These are phyloP conservation scores for Anneissia japonica DNA, from an alignment of 35 echinoderm and acorn worm genomes.

Conservation along the genomic window DNA sequence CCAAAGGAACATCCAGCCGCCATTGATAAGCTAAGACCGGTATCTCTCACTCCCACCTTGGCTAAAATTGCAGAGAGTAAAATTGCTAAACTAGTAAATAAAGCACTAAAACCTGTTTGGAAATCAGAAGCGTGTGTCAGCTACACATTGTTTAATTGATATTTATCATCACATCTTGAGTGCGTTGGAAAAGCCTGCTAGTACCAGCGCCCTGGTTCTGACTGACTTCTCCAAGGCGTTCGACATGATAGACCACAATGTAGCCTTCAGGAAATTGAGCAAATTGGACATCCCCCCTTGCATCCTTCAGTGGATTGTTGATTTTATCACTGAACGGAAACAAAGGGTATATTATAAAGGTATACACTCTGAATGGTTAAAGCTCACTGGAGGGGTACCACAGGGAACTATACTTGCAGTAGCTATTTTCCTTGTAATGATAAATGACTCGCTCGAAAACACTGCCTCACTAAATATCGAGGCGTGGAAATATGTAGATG, in stretches of 20 bases:
- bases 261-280: slow-evolving; percentile 6
- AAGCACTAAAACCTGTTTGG: slow-evolving; percentile 15
- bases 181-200: background rate
- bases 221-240: slow-evolving; percentile 29
- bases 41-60: slow-evolving; percentile 9
- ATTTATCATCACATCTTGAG: background rate
- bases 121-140: slow-evolving; percentile 5
- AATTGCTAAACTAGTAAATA: background rate
- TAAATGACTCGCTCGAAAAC: no score
- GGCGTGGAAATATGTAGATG: no score
- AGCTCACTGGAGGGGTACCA: no score
- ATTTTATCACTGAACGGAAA: background rate
- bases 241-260: background rate
- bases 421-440: no score
- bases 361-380: no score
- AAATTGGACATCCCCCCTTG: background rate
- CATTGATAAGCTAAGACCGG: slow-evolving; percentile 18
- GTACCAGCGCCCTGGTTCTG: slow-evolving; percentile 16
- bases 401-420: no score
- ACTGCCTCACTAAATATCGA: no score
- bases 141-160: slow-evolving; percentile 28
- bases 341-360: no score
- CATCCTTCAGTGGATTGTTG: background rate
- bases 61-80: slow-evolving; percentile 23
- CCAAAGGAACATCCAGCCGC: background rate